Percentiles rank a stretch among this genome's conserved stretches.
Evolutionary conservation across 2,113 vertebrate genomes (phyloP).

Genomic region (Trematomus loennbergii): DNA sequence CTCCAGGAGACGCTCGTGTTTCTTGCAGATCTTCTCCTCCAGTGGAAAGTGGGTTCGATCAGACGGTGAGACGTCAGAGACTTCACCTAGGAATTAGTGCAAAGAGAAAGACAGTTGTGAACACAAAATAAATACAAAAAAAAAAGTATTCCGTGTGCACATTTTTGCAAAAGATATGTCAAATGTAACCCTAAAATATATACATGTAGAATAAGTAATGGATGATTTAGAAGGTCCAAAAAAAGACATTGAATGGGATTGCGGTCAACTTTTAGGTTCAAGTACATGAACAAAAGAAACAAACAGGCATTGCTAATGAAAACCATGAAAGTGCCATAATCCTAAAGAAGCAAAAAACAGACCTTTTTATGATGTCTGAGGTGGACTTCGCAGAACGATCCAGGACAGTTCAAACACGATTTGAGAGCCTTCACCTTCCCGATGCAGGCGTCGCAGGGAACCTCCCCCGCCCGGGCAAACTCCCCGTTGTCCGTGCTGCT

Average conservation of each 20-base stretch:
- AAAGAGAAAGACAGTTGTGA: accelerated
- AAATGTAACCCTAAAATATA: too few relatives aligned
- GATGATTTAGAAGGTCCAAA: too few relatives aligned
- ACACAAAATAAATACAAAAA: neutral
- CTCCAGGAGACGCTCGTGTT: conserved; percentile 87
- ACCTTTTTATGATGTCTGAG: conserved; percentile 84
- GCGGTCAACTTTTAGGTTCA: too few relatives aligned
- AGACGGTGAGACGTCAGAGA: conserved; percentile 81
- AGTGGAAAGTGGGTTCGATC: conserved; percentile 83
- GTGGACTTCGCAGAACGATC: conserved; percentile 85
- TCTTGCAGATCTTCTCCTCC: conserved; percentile 84
- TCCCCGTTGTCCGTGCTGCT: conserved; percentile 25
- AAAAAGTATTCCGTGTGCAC: too few relatives aligned
- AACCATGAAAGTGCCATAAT: neutral
- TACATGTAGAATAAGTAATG: too few relatives aligned
- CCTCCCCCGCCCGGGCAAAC: conserved; percentile 78
- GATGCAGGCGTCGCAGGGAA: conserved; percentile 86
- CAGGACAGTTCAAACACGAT: conserved; percentile 85
- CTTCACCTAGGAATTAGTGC: conserved; percentile 63
- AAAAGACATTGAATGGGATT: too few relatives aligned
- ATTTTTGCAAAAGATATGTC: too few relatives aligned
- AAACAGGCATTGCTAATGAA: too few relatives aligned
- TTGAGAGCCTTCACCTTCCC: conserved; percentile 85
- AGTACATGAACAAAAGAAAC: too few relatives aligned
- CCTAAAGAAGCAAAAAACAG: neutral